Base-by-base conservation (phyloP, 2,113 vertebrate genomes). In the Pluvianellus socialis region DNA sequence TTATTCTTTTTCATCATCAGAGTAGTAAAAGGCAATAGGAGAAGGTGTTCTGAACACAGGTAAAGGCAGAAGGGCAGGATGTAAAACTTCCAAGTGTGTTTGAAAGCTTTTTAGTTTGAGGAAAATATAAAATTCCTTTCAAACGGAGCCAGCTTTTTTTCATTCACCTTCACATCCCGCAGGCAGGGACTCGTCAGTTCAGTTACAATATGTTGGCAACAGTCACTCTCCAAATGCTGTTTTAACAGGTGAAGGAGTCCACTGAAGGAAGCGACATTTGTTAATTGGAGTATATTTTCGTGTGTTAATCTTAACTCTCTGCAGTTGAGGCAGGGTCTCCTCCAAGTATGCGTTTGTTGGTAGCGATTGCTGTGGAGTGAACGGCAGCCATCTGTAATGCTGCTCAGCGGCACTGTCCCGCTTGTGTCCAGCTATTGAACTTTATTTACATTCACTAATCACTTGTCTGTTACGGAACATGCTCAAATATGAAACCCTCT, bases 341-440 rank as follows among this genome's bases (percentile, higher is more conserved):
- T 96, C 88, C 23, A 59, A 84, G 52, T 17, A 8, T 12, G 35
- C 4, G 2, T 56, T 81, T 86, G 55, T 86, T 66, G 35, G 55
- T 90, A 40, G 24, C 0, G 2, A 12, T 77, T 79, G 52, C 52
- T 49, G 30, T 74, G 79, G 27, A 45, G 58, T 38, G 75, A 91
- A 11, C 45, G 65, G 68, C 72, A 89, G 79, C 47, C 15, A 9
- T 71, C 52, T 66, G 49, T 52, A 86, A 26, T 14, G 23, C 42
- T 79, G 58, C 68, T 93, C 71, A 7, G 66, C 62, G 42, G 53
- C 1, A 0, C 56, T 0, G 0, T 67, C 44, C 42, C 53, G 5
- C 63, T 83, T 76, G 55, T 70, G 47, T 88, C 85, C 0, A 0
- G 71, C 35, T 53, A n/a, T 42, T 74, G 75, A 70, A 47, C 61